Evolutionary conservation across 2,888 invertebrate genomes (phyloP).

Genomic region (Schizaphis graminum): DNA sequence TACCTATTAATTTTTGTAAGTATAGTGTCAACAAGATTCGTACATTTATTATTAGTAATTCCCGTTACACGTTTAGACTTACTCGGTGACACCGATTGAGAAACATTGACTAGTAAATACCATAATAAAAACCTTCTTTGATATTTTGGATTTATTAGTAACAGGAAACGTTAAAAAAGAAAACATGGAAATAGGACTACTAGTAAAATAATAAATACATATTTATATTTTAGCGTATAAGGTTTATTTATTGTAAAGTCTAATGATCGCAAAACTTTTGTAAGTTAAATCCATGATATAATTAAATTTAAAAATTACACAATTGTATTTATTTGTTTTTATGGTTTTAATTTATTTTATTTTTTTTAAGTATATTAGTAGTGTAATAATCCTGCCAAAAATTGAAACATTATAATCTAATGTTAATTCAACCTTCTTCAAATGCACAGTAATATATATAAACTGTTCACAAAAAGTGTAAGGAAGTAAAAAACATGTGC

Average conservation of each 20-base stretch:
- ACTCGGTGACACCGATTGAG: too few species aligned
- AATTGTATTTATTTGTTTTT: slow-evolving; percentile 44
- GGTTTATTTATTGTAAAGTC: slow-evolving; percentile 62
- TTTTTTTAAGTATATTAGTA: slow-evolving; percentile 57
- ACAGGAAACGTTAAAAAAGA: not conserved
- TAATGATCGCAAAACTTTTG: slow-evolving; percentile 60
- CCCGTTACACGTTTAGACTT: too few species aligned
- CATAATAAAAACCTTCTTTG: not conserved
- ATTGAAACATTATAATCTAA: slow-evolving; percentile 62
- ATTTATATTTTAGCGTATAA: slow-evolving; percentile 59
- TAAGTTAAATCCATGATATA: slow-evolving; percentile 56
- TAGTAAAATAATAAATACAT: slow-evolving; percentile 38
- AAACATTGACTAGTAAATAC: too few species aligned
- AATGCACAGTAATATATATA: slow-evolving; percentile 56
- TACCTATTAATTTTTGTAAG: too few species aligned
- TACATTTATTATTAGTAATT: too few species aligned
- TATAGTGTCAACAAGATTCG: too few species aligned
- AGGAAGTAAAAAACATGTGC: slow-evolving; percentile 58
- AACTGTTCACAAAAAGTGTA: slow-evolving; percentile 58
- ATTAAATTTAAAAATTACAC: slow-evolving; percentile 64
- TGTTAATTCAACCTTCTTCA: slow-evolving; percentile 62
- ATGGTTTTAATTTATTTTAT: not conserved
- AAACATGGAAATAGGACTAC: not conserved
- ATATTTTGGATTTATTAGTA: not conserved
- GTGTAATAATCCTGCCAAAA: slow-evolving; percentile 62